Percentiles rank a stretch among this genome's conserved stretches.
Conservation (phyloP, 2,888 invertebrate genomes). For the Drosophila nr. fundita region DNA sequence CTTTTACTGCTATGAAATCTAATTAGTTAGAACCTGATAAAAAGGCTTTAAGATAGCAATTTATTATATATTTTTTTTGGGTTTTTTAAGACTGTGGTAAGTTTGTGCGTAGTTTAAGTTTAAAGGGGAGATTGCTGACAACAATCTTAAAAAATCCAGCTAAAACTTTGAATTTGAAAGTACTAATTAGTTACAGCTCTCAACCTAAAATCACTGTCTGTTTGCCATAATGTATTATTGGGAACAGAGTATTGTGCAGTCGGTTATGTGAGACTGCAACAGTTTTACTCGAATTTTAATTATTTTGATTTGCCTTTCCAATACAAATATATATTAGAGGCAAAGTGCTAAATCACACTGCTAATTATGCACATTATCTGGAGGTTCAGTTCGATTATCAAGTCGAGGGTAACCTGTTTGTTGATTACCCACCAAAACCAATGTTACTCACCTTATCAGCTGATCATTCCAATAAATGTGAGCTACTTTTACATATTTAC, state of each 20-base stretch:
- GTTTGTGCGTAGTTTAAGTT: not conserved
- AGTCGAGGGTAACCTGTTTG: slow-evolving; percentile 11
- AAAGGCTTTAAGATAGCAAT: not conserved
- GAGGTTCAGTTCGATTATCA: not conserved
- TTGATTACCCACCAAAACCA: slow-evolving; percentile 36
- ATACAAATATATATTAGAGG: not conserved
- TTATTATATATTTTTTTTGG: not conserved
- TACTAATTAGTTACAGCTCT: not conserved
- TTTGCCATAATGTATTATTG: not conserved
- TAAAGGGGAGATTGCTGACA: not conserved
- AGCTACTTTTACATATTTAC: not conserved
- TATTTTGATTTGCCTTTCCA: not conserved
- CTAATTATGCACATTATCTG: not conserved
- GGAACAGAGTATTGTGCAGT: not conserved
- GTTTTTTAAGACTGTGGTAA: not conserved
- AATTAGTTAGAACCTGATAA: not conserved
- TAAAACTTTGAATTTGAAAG: not conserved
- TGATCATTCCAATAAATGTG: slow-evolving; percentile 13
- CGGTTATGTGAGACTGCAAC: not conserved
- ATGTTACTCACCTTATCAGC: slow-evolving; percentile 39
- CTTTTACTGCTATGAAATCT: not conserved
- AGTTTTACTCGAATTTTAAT: not conserved
- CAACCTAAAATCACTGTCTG: not conserved
- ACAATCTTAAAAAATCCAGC: not conserved
- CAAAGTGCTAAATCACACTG: slow-evolving; percentile 1